Evolutionary conservation across 1,140 invertebrate species (phyloP), one percentile per base, ranked within the genome.

Genomic region (Pseudobourletiella spinata): DNA sequence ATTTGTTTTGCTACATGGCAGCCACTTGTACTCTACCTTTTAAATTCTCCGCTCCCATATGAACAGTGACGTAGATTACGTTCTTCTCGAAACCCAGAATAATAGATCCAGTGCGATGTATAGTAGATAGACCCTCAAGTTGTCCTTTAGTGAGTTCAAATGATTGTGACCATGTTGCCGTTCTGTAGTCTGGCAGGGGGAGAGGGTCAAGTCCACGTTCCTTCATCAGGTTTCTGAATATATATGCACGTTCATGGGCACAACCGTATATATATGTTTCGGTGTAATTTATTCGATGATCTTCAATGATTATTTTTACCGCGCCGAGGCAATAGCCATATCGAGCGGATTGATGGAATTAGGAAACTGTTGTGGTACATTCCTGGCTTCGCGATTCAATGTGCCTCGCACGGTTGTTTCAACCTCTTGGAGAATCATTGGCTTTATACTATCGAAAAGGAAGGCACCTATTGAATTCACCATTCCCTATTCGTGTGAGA

Each of bases 331-430:
- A 35, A 91, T 81, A 11, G 85, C 81, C 79, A 88, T 86, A 69
- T 92, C 88, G 46, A 91, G 77, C 0, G 88, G 88, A 8, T 86
- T 85, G 66, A 91, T 88, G 0, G 88, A 91, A 74, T 91, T 91
- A 0, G 88, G 87, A 69, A 91, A 86, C 44, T 81, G 82, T 3
- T 85, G 80, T 3, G 85, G 80, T 11, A 87, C 72, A 51, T 66
- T 84, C 79, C 61, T 62, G 29, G 62, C 58, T 59, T 70, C 29
- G 39, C 43, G 20, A 39, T 65, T 68, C 24, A 69, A 30, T n/a
- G 61, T 60, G 29, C 62, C 58, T 72, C 78, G 73, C 2, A 84
- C 70, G 65, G 81, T 80, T 14, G 79, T 81, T 69, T 90, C 88
- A 0, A 87, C 84, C 74, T 89, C 83, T 63, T 81, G 81, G 3